A percentile compares a stretch with the other conserved stretches of the same genome.
These are phyloP conservation scores for Scaptomyza polygonia DNA, from an alignment of 2,888 invertebrate species.

Conservation along the genomic window DNA sequence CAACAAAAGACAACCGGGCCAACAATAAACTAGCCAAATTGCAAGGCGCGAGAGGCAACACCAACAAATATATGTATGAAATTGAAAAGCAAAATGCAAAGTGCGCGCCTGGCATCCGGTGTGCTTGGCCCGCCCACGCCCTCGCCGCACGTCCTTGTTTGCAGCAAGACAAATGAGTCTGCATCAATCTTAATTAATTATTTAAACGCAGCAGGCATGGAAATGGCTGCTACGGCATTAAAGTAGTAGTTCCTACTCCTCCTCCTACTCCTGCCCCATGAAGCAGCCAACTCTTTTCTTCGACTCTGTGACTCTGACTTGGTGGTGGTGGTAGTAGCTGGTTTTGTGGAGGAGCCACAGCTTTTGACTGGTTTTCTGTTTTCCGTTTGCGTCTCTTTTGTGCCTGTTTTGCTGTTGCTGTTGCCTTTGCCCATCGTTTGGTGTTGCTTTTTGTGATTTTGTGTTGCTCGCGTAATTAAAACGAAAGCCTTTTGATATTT, in stretches of 20 bases:
- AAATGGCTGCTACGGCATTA: conserved; percentile 71
- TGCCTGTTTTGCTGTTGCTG: conserved; percentile 29
- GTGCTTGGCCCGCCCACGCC: conserved; percentile 12
- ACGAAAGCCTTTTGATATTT: conserved; percentile 81
- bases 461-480: conserved; percentile 77
- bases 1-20: conserved; percentile 3
- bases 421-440: conserved; percentile 57
- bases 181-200: conserved; percentile 81
- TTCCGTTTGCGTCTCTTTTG: conserved; percentile 25
- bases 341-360: conserved; percentile 41
- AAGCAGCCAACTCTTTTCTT: conserved; percentile 5
- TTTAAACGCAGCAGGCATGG: conserved; percentile 80
- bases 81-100: conserved; percentile 77
- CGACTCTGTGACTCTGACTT: conserved; percentile 23
- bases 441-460: conserved; percentile 42
- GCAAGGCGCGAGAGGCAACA: conserved; percentile 31
- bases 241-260: conserved; percentile 52
- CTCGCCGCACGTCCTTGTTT: conserved; percentile 55
- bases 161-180: conserved; percentile 78
- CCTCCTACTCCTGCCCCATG: conserved; percentile 9
- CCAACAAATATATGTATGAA: conserved; percentile 70
- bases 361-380: conserved; percentile 33
- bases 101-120: conserved; percentile 57
- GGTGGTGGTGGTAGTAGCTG: too few relatives aligned
- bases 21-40: conserved; percentile 23